Evolutionary conservation across 2,888 invertebrate genomes (phyloP), one percentile per base, ranked within the genome.

Genomic region (Phyllotreta cruciferae): DNA sequence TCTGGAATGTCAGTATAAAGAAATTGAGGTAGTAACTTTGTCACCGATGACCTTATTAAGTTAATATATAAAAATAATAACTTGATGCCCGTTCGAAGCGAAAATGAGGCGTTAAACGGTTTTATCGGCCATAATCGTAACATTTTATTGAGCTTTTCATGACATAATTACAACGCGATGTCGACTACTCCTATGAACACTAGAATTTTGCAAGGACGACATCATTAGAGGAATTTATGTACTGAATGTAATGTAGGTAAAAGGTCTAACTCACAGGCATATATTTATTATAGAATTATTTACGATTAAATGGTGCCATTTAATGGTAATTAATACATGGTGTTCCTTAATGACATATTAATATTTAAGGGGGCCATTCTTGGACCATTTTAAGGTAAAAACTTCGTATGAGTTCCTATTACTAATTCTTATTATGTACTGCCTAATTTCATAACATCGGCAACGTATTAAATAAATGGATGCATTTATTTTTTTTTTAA

Each of bases 121-220:
- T 52, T 58, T 62, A 64, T 56, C 44, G 47, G 35, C 41, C 41
- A 53, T 62, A 64, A 60, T 60, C 53, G 56, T 62, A 56, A 60
- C 53, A 56, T 64, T 66, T 67, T 67, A 67, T 57, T 64, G 54
- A 52, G 54, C 56, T 57, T 57, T 56, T 47, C 60, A 60, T 36
- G 62, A 62, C 60, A 62, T 64, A 60, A 64, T 67, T 64, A 67
- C 62, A 50, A 60, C 47, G 39, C 54, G 45, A 63, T 63, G 53
- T 49, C 58, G 45, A 41, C 44, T 45, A 42, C 52, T 37, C 42
- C 42, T 58, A 50, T 58, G 50, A 58, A 36, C 39, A 41, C 53
- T 60, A 52, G 36, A 44, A 37, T 42, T 53, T 52, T 36, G 24
- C 44, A 52, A 45, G 37, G 35, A 60, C 53, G 36, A 42, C 60